Conservation (phyloP, 2,888 invertebrate genomes). For the Machimus rusticus region DNA sequence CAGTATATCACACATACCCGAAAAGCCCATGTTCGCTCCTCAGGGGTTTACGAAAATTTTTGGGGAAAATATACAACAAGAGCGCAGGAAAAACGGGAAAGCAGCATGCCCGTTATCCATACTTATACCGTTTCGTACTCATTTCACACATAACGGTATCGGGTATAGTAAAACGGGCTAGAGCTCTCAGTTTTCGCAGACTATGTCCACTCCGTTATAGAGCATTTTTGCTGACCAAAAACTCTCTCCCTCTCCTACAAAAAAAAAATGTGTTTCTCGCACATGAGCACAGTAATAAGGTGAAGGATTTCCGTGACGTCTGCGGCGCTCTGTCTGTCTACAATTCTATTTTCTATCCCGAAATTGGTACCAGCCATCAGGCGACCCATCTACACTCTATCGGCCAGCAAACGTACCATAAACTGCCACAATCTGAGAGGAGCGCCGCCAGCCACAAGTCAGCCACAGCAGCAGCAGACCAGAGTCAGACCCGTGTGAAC, state of each 20-base stretch:
- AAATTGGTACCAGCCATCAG: not conserved
- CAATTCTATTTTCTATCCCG: constrained; percentile 11
- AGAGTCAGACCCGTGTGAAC: not conserved
- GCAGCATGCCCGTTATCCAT: not conserved
- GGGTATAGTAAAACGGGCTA: not conserved
- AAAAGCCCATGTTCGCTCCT: not conserved
- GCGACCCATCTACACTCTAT: not conserved
- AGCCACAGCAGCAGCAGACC: no score
- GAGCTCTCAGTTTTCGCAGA: not conserved
- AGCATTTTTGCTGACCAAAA: not conserved
- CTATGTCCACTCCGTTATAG: not conserved
- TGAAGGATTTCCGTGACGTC: constrained; percentile 40
- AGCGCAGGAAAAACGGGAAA: constrained; percentile 2
- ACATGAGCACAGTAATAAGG: constrained; percentile 34
- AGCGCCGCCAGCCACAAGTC: not conserved
- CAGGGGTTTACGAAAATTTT: not conserved
- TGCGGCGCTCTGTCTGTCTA: not conserved
- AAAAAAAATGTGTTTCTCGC: not conserved
- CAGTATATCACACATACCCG: not conserved
- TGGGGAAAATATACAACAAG: not conserved
- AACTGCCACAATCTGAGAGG: not conserved
- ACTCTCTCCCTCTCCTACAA: not conserved
- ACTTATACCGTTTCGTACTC: not conserved
- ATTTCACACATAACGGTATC: not conserved
- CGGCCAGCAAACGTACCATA: not conserved